Base-by-base conservation (phyloP, 1,140 invertebrate genomes). In the Aleiodes sp. region DNA sequence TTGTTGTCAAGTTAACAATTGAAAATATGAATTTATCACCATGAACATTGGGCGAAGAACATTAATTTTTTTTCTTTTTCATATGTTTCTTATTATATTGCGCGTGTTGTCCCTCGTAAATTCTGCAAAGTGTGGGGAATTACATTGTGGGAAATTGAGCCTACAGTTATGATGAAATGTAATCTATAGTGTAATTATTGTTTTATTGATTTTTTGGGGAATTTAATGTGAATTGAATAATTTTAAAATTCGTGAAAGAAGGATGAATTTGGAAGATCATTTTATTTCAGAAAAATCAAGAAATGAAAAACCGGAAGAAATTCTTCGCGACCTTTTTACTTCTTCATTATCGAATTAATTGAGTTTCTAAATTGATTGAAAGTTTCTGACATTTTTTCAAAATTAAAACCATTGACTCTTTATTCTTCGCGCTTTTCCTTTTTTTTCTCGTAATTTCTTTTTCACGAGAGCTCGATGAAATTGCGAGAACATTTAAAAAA, bases 11-110 rank as follows among this genome's bases (percentile, higher is more conserved):
- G 12, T 59, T 68, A 61, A 80, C 78, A 81, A 79, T 80, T 70
- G 79, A 70, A 80, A 80, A 79, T 80, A 79, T 76, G 74, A 80
- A 82, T 82, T 84, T 84, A 82, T 84, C 75, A 70, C 66, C 57
- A 57, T 71, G 74, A 43, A 65, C 60, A 59, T 73, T 73, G 70
- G 68, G n/a, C n/a, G n/a, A n/a, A n/a, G 59, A 59, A 28, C 64
- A 67, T 73, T 64, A 62, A 71, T 57, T 67, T 65, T 16, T 24
- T n/a, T 26, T 52, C 35, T 39, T 71, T 73, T 41, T 69, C 70
- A 76, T 75, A 74, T 77, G 71, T 69, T 71, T 73, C 68, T 74
- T 76, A 71, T 39, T 60, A 61, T 37, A 35, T 67, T 12, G 8
- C 14, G 26, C 52, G 43, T 82, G 78, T 83, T 83, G 78, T 75